Evolutionary conservation across 2,888 invertebrate genomes (phyloP).

Genomic region (Meiosimyza decipiens): DNA sequence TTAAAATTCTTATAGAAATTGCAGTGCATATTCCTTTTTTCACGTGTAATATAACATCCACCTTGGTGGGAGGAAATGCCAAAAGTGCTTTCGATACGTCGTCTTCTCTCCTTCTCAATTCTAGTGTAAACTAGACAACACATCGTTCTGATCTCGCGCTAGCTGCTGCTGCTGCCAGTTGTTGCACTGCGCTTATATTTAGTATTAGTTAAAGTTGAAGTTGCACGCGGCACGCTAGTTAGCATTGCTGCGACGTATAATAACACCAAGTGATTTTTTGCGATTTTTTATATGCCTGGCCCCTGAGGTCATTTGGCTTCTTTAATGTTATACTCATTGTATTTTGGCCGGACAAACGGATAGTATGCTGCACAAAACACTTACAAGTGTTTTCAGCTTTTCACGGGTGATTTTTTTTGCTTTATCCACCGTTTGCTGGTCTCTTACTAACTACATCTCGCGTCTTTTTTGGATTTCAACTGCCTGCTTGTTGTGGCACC

Average conservation of each 20-base stretch:
- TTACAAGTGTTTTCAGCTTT: constrained; percentile 52
- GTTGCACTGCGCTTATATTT: no score
- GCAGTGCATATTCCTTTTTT: neutral
- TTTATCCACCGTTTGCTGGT: constrained; percentile 4
- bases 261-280: constrained; percentile 15
- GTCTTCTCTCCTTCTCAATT: neutral
- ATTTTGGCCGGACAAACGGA: constrained; percentile 45
- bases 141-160: constrained; percentile 32
- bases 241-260: constrained; percentile 37
- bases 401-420: constrained; percentile 19
- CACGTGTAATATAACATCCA: neutral
- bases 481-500: constrained; percentile 43
- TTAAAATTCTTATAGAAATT: no score
- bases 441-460: constrained; percentile 11
- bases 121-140: constrained; percentile 37
- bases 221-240: constrained; percentile 57
- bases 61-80: constrained; percentile 37
- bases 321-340: constrained; percentile 54
- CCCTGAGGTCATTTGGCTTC: constrained; percentile 60
- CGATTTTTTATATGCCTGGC: constrained; percentile 29
- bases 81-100: constrained; percentile 26
- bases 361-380: constrained; percentile 54
- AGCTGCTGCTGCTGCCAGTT: constrained; percentile 8
- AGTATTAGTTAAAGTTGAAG: constrained; percentile 22
- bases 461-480: constrained; percentile 17